Conservation (phyloP, 1,140 invertebrate genomes). For the Bathynomus jamesi region DNA sequence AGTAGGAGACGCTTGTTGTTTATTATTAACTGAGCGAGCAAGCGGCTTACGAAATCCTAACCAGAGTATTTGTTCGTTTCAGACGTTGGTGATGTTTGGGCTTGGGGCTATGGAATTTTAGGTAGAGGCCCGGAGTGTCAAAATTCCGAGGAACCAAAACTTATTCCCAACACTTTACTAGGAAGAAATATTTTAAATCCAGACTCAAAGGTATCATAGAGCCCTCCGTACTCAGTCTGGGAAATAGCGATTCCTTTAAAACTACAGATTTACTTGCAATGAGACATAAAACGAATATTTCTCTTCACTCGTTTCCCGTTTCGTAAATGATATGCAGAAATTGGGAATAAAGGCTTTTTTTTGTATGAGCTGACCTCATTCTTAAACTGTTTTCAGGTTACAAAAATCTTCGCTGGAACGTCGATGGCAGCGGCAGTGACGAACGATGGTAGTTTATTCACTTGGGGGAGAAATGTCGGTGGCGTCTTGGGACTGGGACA, state of each 20-base stretch:
- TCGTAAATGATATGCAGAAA: too few relatives aligned
- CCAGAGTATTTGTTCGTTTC: too few relatives aligned
- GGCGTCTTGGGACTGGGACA: slow-evolving; percentile 74
- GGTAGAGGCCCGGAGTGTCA: slow-evolving; percentile 74
- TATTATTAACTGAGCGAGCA: too few relatives aligned
- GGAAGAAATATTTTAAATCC: slow-evolving; percentile 72
- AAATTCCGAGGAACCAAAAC: slow-evolving; percentile 54
- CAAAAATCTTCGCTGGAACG: slow-evolving; percentile 57
- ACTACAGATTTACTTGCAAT: too few relatives aligned
- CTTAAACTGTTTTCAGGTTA: slow-evolving; percentile 15
- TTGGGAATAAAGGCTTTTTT: too few relatives aligned
- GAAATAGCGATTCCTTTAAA: too few relatives aligned
- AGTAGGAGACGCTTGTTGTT: too few relatives aligned
- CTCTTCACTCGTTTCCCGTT: not conserved
- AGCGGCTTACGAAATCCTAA: too few relatives aligned
- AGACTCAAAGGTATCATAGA: slow-evolving; percentile 58
- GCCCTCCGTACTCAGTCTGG: slow-evolving; percentile 45
- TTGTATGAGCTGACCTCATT: too few relatives aligned
- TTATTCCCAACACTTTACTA: slow-evolving; percentile 70
- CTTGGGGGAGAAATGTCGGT: slow-evolving; percentile 79
- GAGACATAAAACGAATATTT: not conserved
- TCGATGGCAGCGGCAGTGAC: slow-evolving; percentile 72
- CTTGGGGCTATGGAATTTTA: slow-evolving; percentile 88
- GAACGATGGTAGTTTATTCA: slow-evolving; percentile 69
- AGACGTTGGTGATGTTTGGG: slow-evolving; percentile 74